Evolutionary conservation across 1,140 invertebrate genomes (phyloP), one percentile per base, ranked within the genome.

Genomic region (Drosophila ogumai): DNA sequence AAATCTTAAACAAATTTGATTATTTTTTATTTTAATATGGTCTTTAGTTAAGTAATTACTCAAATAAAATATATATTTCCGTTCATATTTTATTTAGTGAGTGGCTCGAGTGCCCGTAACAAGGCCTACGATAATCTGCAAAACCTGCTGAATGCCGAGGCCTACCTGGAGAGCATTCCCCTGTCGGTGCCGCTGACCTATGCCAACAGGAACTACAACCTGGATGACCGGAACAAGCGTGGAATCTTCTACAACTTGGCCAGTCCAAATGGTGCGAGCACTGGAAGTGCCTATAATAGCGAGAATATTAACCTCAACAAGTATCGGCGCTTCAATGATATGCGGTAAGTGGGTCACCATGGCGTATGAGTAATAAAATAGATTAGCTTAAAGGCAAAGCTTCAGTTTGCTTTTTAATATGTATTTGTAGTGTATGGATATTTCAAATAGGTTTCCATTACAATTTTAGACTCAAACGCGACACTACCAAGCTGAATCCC

Each of bases 121-220:
- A 92, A 92, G 75, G 90, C 91, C 10, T 92, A 92, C 46, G 91
- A 92, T 44, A 92, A 92, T 58, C 75, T 92, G 19, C 91, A 91
- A 59, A 92, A 90, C 55, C 69, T 92, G 3, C 59, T 92, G 4
- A 92, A 92, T 56, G 78, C 91, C 17, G 91, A 92, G 55, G 81
- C 82, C 19, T 92, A 92, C 50, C 46, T 91, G 56, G 91, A 92
- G 49, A 79, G 88, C 55, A 76, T 92, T 52, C 84, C 86, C 3
- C 66, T 92, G 7, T 81, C 91, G 3, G 74, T 92, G 52, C 87
- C 87, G 5, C 72, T 92, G 6, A 79, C 82, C 19, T 91, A 92
- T 67, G 77, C 87, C 65, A 85, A 81, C 59, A 84, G 91, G 32
- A 92, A 92, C 46, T 92, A 92, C 59, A 91, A 90, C 10, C 25